These are phyloP conservation scores for Masticophis lateralis DNA, from an alignment of 2,797 vertebrate genomes.

Conservation along the genomic window DNA sequence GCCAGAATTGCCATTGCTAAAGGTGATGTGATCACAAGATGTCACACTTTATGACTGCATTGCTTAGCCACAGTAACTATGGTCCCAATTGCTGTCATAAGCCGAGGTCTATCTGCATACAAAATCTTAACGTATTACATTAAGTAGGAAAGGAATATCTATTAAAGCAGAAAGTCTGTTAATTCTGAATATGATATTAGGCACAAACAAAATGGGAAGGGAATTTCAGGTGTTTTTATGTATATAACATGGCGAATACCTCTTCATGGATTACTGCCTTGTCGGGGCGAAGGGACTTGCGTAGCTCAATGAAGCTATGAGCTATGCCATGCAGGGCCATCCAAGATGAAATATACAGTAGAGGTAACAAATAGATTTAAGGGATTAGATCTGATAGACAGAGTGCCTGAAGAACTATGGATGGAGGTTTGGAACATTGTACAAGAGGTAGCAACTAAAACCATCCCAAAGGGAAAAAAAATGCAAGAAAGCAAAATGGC, in stretches of 20 bases:
- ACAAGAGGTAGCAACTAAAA: too few relatives aligned
- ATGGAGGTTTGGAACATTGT: too few relatives aligned
- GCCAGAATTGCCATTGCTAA: neutral
- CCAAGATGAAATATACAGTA: too few relatives aligned
- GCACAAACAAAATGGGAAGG: neutral
- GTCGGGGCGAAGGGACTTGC: too few relatives aligned
- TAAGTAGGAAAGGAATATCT: neutral
- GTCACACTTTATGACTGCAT: neutral
- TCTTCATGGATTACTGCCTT: too few relatives aligned
- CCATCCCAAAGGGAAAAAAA: too few relatives aligned
- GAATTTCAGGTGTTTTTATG: neutral
- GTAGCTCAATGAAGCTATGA: too few relatives aligned
- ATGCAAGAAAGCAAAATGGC: too few relatives aligned
- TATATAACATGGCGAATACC: neutral
- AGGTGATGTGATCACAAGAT: neutral
- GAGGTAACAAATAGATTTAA: too few relatives aligned
- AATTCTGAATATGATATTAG: neutral
- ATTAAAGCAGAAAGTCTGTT: neutral
- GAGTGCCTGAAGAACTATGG: too few relatives aligned
- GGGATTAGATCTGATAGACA: too few relatives aligned
- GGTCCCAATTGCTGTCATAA: neutral
- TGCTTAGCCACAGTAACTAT: neutral
- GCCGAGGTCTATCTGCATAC: neutral
- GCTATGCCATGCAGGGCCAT: too few relatives aligned
- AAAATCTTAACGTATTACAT: neutral